Percentiles rank a stretch among this genome's conserved stretches.
Evolutionary conservation across 2,888 invertebrate species (phyloP).

Genomic region (Cephonodes hylas): DNA sequence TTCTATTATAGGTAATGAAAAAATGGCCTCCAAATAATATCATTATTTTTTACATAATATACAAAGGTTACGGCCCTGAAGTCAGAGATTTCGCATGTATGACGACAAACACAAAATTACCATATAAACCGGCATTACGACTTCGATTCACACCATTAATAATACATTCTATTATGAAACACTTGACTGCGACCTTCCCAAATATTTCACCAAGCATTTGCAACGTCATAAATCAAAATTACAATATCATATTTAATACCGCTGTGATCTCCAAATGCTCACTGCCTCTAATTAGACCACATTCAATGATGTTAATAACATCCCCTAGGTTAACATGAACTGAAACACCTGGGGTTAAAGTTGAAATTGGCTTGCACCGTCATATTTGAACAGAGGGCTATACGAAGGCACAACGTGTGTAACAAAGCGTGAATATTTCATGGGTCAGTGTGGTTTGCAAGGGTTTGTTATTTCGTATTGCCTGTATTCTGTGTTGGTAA

Average conservation of each 20-base stretch:
- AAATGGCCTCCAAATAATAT: no score
- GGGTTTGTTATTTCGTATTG: slow-evolving; percentile 14
- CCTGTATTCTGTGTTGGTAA: neutral
- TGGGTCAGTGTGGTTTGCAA: slow-evolving; percentile 25
- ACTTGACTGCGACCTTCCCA: neutral
- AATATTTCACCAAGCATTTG: neutral
- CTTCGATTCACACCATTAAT: neutral
- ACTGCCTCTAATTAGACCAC: neutral
- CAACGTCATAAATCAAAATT: neutral
- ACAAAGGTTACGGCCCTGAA: no score
- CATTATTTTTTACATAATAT: no score
- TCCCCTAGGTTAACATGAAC: neutral
- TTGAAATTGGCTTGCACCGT: slow-evolving; percentile 16
- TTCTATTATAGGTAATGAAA: no score
- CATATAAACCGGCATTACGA: neutral
- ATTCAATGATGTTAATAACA: neutral
- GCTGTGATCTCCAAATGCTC: neutral
- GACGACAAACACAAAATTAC: no score
- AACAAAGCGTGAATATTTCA: slow-evolving; percentile 48
- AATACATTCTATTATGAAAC: neutral
- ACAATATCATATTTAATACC: neutral
- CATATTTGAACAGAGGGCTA: slow-evolving; percentile 26
- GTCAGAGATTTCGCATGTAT: no score
- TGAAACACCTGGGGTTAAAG: neutral
- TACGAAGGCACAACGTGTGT: slow-evolving; percentile 34